These are phyloP conservation scores for Petaurus breviceps DNA, from an alignment of 2,113 vertebrate genomes.

Conservation along the genomic window DNA sequence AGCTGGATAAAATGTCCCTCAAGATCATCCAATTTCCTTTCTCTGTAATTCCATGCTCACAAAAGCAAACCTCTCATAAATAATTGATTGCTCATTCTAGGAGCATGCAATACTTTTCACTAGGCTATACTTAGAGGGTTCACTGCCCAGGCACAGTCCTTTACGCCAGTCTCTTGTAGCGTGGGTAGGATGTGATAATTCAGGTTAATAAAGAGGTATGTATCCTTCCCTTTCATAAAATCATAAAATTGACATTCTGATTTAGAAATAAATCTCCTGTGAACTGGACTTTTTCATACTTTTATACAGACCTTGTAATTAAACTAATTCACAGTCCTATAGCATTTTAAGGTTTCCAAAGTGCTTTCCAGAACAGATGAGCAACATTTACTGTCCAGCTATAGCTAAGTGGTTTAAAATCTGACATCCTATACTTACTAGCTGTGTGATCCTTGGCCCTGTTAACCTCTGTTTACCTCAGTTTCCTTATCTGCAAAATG, in stretches of 20 bases:
- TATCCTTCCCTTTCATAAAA: conserved; percentile 46
- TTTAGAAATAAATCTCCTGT: conserved; percentile 59
- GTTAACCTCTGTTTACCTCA: not conserved
- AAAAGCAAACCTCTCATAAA: conserved; percentile 47
- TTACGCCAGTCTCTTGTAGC: not conserved
- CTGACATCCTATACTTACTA: not conserved
- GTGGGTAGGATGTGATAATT: conserved; percentile 46
- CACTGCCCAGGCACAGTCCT: not conserved
- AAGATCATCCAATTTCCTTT: conserved; percentile 52
- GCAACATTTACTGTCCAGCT: not conserved
- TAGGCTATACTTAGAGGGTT: not conserved
- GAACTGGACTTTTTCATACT: conserved; percentile 9
- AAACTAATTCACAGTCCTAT: not conserved
- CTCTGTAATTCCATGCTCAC: conserved; percentile 58
- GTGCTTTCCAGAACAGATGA: conserved; percentile 67
- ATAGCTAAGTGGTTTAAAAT: not conserved
- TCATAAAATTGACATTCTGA: conserved; percentile 63
- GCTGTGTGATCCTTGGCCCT: not conserved
- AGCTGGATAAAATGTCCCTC: conserved; percentile 39
- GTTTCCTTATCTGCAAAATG: not conserved
- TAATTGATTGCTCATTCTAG: conserved; percentile 51
- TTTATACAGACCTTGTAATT: not conserved
- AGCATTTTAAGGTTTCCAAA: conserved; percentile 69
- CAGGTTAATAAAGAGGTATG: conserved; percentile 56
- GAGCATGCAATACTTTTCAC: not conserved